These are phyloP conservation scores for Actenoides lindsayi DNA, from an alignment of 2,113 vertebrate species.

Conservation along the genomic window DNA sequence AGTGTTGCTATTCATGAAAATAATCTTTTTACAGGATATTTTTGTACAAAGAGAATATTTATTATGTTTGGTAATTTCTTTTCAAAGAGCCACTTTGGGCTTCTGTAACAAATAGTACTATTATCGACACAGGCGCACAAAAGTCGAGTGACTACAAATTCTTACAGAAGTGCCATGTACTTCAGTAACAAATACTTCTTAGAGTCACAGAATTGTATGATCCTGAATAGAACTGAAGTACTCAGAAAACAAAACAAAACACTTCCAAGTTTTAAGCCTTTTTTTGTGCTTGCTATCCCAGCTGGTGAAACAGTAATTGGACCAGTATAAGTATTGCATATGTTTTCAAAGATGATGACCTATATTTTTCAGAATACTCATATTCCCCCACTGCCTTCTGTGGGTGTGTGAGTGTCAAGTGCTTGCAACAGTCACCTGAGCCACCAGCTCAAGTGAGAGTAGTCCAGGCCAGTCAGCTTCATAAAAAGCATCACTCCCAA, in stretches of 20 bases:
- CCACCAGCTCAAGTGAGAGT: neutral
- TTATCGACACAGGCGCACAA: slow-evolving; percentile 34
- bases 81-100: slow-evolving; percentile 55
- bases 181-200: slow-evolving; percentile 47
- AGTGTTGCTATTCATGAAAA: slow-evolving; percentile 62
- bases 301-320: neutral
- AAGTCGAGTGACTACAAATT: slow-evolving; percentile 54
- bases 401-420: neutral
- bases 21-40: slow-evolving; percentile 54
- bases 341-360: neutral
- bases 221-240: slow-evolving; percentile 14
- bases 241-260: neutral
- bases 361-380: neutral
- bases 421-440: neutral
- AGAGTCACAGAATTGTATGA: neutral
- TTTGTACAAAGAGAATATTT: slow-evolving; percentile 34
- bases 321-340: neutral
- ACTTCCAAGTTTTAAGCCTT: neutral
- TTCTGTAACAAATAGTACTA: slow-evolving; percentile 59
- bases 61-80: slow-evolving; percentile 66
- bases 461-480: neutral
- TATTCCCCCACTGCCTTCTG: neutral
- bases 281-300: neutral
- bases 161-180: neutral
- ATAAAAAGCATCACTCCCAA: neutral